Evolutionary conservation across 2,888 invertebrate genomes (phyloP).

Genomic region (Pollenia amentaria): DNA sequence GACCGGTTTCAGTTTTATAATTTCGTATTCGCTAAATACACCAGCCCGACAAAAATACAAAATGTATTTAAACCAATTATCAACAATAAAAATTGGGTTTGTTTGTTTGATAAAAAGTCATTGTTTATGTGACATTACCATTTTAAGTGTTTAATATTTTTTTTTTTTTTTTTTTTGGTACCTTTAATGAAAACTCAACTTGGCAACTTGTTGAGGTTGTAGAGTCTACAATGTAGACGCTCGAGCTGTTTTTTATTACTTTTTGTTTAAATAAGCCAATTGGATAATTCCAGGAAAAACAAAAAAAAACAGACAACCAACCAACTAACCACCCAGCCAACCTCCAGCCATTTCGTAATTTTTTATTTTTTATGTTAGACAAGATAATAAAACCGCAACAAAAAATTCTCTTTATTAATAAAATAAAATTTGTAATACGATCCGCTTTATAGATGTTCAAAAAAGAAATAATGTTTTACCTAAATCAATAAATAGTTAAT

Average conservation of each 20-base stretch:
- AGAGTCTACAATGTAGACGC: too few species aligned
- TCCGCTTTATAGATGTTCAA: conserved; percentile 21
- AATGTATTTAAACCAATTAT: conserved; percentile 11
- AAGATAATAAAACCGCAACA: conserved; percentile 38
- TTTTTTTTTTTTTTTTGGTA: too few species aligned
- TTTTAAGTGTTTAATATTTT: too few species aligned
- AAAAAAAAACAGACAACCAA: background rate
- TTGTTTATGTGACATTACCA: conserved; percentile 2
- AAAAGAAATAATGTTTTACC: conserved; percentile 31
- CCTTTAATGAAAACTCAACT: background rate
- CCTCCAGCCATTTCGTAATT: conserved; percentile 3
- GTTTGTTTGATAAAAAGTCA: background rate
- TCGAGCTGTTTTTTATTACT: too few species aligned
- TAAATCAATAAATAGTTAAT: conserved; percentile 33
- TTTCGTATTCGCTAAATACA: too few species aligned
- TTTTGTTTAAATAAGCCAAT: background rate
- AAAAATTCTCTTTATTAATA: conserved; percentile 22
- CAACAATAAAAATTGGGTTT: conserved; percentile 3
- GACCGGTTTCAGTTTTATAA: too few species aligned
- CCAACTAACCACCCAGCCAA: background rate
- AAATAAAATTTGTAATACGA: conserved; percentile 47
- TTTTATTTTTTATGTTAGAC: conserved; percentile 4
- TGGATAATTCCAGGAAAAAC: conserved; percentile 10
- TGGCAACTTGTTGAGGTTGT: background rate
- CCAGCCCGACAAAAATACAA: background rate